These are phyloP conservation scores for Caenorhabditis sp. DNA, from an alignment of 2,888 invertebrate species.

Conservation along the genomic window DNA sequence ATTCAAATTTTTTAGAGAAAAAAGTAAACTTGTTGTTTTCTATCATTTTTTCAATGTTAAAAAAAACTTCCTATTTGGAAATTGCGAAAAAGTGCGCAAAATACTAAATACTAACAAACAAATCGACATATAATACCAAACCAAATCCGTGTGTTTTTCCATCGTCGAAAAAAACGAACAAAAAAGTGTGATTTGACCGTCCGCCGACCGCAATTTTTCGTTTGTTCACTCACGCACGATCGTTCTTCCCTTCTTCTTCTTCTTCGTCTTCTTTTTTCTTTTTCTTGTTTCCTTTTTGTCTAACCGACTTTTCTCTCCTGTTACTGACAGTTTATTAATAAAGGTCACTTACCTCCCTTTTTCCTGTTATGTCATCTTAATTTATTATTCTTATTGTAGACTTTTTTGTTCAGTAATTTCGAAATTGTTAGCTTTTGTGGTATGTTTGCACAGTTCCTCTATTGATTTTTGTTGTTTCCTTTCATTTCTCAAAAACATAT, in stretches of 20 bases:
- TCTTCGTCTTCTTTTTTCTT: not conserved
- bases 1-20: too few species aligned
- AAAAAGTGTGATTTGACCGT: not conserved
- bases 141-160: constrained; percentile 1
- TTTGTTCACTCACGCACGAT: not conserved
- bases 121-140: constrained; percentile 1
- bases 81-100: not conserved
- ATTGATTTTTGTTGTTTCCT: constrained; percentile 7
- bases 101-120: not conserved
- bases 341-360: not conserved
- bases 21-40: too few species aligned
- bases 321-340: not conserved
- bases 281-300: not conserved
- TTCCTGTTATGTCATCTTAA: not conserved
- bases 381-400: too few species aligned
- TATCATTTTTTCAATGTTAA: not conserved
- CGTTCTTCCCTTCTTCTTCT: constrained; percentile 1
- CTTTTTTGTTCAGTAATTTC: too few species aligned
- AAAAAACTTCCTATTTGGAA: not conserved
- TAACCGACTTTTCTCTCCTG: constrained; percentile 8
- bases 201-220: not conserved
- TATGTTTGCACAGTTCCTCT: constrained; percentile 19
- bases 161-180: not conserved
- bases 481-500: constrained; percentile 4
- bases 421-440: not conserved